Evolutionary conservation across 2,113 vertebrate genomes (phyloP).

Genomic region (Rhinopomastus cyanomelas): DNA sequence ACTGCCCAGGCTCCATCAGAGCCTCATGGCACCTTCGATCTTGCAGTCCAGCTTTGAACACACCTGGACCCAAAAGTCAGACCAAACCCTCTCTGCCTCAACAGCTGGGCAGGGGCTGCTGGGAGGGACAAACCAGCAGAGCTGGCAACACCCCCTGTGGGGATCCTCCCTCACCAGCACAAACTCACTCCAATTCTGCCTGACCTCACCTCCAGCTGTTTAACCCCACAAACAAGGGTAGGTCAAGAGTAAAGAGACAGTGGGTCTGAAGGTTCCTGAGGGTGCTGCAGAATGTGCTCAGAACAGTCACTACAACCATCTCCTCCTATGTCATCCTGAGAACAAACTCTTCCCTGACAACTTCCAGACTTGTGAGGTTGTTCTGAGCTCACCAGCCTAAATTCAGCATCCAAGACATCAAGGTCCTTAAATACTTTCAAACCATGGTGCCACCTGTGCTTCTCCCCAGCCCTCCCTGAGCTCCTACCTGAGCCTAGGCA

Average conservation of each 20-base stretch:
- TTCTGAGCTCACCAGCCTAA: background rate
- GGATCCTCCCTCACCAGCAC: rapidly evolving
- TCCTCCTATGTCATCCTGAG: rapidly evolving
- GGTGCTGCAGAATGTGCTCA: background rate
- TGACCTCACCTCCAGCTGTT: background rate
- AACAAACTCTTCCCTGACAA: background rate
- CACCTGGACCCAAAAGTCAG: background rate
- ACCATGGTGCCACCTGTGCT: background rate
- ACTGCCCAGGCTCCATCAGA: too few relatives aligned
- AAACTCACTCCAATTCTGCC: background rate
- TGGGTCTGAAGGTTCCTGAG: background rate
- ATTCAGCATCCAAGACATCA: rapidly evolving
- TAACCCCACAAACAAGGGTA: background rate
- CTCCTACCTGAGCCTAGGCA: background rate
- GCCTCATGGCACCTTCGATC: background rate
- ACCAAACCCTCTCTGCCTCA: background rate
- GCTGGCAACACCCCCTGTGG: background rate
- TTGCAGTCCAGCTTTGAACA: background rate
- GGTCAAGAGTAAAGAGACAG: background rate
- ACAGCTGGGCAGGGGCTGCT: background rate
- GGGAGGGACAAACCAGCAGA: background rate
- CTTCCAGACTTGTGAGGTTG: background rate
- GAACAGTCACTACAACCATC: background rate
- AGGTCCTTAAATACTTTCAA: background rate
- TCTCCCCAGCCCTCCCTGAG: background rate